Evolutionary conservation across 1,140 invertebrate genomes (phyloP), one percentile per base, ranked within the genome.

Genomic region (Drosophila repletoides): DNA sequence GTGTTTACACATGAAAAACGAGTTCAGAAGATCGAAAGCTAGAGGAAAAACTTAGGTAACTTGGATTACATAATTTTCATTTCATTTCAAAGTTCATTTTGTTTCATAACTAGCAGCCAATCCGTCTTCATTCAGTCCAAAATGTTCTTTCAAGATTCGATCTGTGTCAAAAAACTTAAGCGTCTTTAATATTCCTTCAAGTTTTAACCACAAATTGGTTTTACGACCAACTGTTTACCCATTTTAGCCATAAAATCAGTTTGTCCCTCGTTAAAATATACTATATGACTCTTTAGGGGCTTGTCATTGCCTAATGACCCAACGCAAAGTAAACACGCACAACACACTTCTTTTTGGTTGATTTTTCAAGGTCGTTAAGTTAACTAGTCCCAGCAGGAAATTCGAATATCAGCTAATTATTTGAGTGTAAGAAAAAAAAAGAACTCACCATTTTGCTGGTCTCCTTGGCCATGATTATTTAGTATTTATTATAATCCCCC

Each of bases 371-470:
- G 61, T 64, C 41, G 34, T 17, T 12, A 14, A 17, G 12, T 31
- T 7, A 15, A 15, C 34, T 22, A 21, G 2, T 22, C 4, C 31
- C 12, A 7, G 4, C 15, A 24, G 49, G 48, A 34, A 41, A 60
- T 33, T 19, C n/a, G n/a, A n/a, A n/a, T n/a, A n/a, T n/a, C n/a
- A n/a, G n/a, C n/a, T n/a, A n/a, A n/a, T n/a, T n/a, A n/a, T n/a
- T n/a, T n/a, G n/a, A n/a, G n/a, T n/a, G n/a, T n/a, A n/a, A n/a
- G n/a, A 5, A 6, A 15, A 6, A 7, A 59, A 60, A 36, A 55
- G 12, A 51, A 48, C 76, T 81, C 38, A 83, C 76, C 76, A 81
- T 81, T 81, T 81, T 81, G 12, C 59, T 81, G 1, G 77, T 81
- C 53, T 81, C 76, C 41, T 74, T 81, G 24, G 77, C 77, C 73